These are phyloP conservation scores for Caerostris darwini DNA, from an alignment of 1,140 invertebrate genomes.

Conservation along the genomic window DNA sequence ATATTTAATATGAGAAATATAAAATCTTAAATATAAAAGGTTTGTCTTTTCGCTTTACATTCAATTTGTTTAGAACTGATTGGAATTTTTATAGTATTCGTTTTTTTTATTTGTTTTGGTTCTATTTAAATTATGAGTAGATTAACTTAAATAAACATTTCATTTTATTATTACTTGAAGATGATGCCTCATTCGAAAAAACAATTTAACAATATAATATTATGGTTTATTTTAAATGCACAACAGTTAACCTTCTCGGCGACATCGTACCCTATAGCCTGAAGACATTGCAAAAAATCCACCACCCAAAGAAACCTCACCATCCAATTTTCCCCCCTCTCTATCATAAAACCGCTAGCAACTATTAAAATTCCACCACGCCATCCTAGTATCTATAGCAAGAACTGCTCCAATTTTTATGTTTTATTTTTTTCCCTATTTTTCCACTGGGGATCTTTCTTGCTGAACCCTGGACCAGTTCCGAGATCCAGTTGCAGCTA, in stretches of 20 bases:
- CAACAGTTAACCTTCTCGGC: not conserved
- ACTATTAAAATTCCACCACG: constrained; percentile 53
- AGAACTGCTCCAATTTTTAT: constrained; percentile 31
- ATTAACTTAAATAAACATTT: too few relatives aligned
- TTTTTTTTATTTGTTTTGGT: too few relatives aligned
- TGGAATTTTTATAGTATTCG: too few relatives aligned
- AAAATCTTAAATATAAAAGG: too few relatives aligned
- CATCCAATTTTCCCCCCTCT: not conserved
- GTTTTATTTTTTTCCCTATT: not conserved
- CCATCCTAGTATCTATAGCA: not conserved
- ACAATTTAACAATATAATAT: too few relatives aligned
- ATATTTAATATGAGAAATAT: too few relatives aligned
- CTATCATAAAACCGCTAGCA: constrained; percentile 1
- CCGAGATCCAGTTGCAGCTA: not conserved
- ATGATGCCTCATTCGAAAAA: too few relatives aligned
- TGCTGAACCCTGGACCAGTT: constrained; percentile 8
- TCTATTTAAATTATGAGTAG: too few relatives aligned
- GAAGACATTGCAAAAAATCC: not conserved
- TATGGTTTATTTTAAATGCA: too few relatives aligned
- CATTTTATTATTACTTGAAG: too few relatives aligned
- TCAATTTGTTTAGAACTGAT: too few relatives aligned
- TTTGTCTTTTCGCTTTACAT: too few relatives aligned
- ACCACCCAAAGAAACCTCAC: not conserved
- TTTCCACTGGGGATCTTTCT: constrained; percentile 29
- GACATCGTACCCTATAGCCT: constrained; percentile 38